A percentile compares a stretch with the other conserved stretches of the same genome.
These are phyloP conservation scores for Alcis repandata DNA, from an alignment of 2,888 invertebrate species.

Conservation along the genomic window DNA sequence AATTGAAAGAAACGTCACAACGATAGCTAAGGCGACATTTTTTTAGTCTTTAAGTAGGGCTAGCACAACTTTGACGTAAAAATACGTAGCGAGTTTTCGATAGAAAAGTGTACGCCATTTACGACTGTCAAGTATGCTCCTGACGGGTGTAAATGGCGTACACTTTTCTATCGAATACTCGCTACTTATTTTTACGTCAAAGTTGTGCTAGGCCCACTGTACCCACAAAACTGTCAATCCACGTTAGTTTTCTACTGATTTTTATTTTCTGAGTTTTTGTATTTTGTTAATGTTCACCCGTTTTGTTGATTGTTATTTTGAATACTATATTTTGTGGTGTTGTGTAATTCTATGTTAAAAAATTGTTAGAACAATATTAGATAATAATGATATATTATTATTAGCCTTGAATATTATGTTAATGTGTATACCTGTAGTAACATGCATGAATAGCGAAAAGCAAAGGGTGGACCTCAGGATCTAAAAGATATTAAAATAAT, in stretches of 20 bases:
- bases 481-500: constrained; percentile 39
- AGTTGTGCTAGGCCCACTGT: no score
- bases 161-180: no score
- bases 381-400: constrained; percentile 13
- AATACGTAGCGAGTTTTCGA: no score
- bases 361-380: constrained; percentile 4
- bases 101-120: no score
- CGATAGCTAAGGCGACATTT: not conserved
- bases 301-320: no score
- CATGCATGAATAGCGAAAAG: constrained; percentile 52
- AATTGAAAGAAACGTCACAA: constrained; percentile 7
- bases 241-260: not conserved
- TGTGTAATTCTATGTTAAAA: constrained; percentile 15
- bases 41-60: no score
- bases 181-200: no score
- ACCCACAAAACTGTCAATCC: no score
- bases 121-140: no score
- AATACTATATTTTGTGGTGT: not conserved
- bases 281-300: not conserved
- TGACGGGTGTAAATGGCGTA: no score
- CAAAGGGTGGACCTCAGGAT: constrained; percentile 40
- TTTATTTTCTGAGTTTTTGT: not conserved
- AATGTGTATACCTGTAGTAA: constrained; percentile 29
- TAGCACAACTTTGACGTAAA: no score
- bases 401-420: constrained; percentile 23